Conservation (phyloP, 2,888 invertebrate genomes). For the Stenurella melanura region DNA sequence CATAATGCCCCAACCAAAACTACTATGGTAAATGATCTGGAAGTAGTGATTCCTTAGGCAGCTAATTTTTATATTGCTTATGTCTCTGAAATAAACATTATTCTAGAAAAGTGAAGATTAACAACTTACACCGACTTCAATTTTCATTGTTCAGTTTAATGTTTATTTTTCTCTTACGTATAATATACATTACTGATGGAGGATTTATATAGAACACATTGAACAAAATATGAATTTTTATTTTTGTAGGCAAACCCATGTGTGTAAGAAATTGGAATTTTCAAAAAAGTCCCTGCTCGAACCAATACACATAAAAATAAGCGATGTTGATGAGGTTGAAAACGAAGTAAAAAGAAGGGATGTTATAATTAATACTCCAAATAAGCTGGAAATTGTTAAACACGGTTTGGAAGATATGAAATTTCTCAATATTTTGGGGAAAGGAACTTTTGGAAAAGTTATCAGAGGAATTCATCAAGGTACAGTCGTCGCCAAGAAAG, state of each 20-base stretch:
- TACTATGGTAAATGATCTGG: no score
- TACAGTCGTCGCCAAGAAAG: slow-evolving; percentile 46
- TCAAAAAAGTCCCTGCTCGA: slow-evolving; percentile 33
- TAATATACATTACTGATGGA: no score
- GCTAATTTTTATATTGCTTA: no score
- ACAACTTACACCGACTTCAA: no score
- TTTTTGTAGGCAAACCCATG: slow-evolving; percentile 28
- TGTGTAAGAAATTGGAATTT: slow-evolving; percentile 53
- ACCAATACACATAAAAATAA: slow-evolving; percentile 50
- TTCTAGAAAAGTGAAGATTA: no score
- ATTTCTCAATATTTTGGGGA: slow-evolving; percentile 65
- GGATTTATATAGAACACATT: no score
- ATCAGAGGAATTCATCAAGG: slow-evolving; percentile 67
- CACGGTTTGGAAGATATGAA: slow-evolving; percentile 60
- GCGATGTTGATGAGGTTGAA: slow-evolving; percentile 21
- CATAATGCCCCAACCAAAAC: no score
- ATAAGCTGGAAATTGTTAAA: slow-evolving; percentile 62
- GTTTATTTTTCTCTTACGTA: no score
- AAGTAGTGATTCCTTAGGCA: no score
- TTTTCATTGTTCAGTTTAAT: no score
- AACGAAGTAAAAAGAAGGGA: slow-evolving; percentile 38
- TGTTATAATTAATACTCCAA: slow-evolving; percentile 61
- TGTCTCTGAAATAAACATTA: no score
- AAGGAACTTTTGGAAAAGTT: slow-evolving; percentile 70
- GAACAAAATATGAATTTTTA: background rate